Conservation (phyloP, 2,888 invertebrate species). For the Diaprepes abbreviatus region DNA sequence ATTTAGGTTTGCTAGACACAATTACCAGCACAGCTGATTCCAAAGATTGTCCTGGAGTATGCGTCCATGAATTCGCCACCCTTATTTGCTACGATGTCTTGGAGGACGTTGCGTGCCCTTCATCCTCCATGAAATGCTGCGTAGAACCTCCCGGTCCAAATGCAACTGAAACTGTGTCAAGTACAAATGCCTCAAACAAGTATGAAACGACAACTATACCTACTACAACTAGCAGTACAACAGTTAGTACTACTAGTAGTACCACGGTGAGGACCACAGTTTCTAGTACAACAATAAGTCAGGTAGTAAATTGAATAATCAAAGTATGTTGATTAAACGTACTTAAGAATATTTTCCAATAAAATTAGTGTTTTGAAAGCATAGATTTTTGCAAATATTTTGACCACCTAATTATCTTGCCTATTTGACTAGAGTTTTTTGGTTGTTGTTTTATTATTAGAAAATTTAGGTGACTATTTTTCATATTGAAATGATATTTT, state of each 20-base stretch:
- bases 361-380: too few relatives aligned
- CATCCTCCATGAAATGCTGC: conserved; percentile 87
- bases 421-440: too few relatives aligned
- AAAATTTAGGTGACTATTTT: too few relatives aligned
- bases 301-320: too few relatives aligned
- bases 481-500: too few relatives aligned
- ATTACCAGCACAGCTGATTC: conserved; percentile 88
- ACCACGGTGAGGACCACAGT: conserved; percentile 56
- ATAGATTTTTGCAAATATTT: too few relatives aligned
- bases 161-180: conserved; percentile 57
- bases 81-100: conserved; percentile 88
- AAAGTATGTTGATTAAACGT: too few relatives aligned
- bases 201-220: conserved; percentile 61
- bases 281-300: conserved; percentile 53
- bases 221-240: conserved; percentile 59
- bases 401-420: too few relatives aligned
- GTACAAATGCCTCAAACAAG: conserved; percentile 54
- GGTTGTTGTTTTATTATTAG: too few relatives aligned
- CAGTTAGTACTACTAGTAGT: conserved; percentile 54
- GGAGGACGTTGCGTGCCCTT: conserved; percentile 85
- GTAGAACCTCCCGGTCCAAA: conserved; percentile 80
- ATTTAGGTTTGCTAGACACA: conserved; percentile 83
- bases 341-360: too few relatives aligned
- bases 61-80: conserved; percentile 88
- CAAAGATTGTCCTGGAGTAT: conserved; percentile 90